Base-by-base conservation (phyloP, 1,140 invertebrate genomes). In the Achatina immaculata region DNA sequence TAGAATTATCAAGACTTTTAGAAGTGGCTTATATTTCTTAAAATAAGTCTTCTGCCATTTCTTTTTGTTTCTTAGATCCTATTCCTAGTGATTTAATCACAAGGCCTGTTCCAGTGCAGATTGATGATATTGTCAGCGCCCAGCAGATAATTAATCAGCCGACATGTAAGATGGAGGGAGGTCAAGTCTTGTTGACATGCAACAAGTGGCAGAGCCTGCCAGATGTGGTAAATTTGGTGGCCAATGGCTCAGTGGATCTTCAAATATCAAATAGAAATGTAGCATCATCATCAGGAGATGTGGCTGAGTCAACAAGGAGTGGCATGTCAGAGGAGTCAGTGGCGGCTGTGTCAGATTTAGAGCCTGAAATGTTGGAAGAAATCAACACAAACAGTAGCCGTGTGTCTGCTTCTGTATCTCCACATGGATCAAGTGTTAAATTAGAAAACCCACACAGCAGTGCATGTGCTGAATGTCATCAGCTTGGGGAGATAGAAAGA, bases 91-190 rank as follows among this genome's bases (percentile, higher is more conserved):
- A 90, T 71, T 78, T 90, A 36, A 83, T 86, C 0, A 85, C 87
- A 24, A 81, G 76, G 14, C 82, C 84, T 62, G 72, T 82, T 7
- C 80, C 77, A 38, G 62, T 89, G 0, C 83, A 80, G 31, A 74
- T 88, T 6, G 86, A 87, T 83, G 87, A 90, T 69, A 72, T 89
- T 51, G 87, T 90, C 24, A 88, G 85, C 31, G 85, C 85, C 62
- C 82, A 89, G 69, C 83, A 88, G 58, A 85, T 90, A 28, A 82
- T 85, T 28, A 89, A 85, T n/a, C 58, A 66, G 21, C 74, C 81
- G 55, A 7, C 51, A 1, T 11, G 19, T 36, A n/a, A n/a, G n/a
- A n/a, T n/a, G 65, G 38, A 66, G 14, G 2, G 6, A 14, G 28
- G 21, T 24, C 73, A 58, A 68, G 40, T 51, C 62, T 21, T 55